phyloP scores from a whole-genome alignment of 2,797 vertebrate genomes.

The Acanthiza pusilla region DNA sequence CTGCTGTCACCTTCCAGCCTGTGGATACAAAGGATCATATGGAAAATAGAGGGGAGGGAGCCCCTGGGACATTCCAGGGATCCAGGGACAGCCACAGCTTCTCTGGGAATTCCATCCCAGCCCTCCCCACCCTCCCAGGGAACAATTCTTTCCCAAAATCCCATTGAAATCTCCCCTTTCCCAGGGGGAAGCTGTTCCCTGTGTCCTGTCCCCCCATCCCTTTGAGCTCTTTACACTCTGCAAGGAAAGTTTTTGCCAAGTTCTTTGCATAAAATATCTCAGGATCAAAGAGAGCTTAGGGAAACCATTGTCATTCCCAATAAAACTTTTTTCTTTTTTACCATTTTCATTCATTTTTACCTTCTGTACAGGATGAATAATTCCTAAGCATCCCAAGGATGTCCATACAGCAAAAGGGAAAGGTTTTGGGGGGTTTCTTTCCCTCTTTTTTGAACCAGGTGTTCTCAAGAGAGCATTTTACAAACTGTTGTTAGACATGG shows the following conservation, averaged over 20 bases:
- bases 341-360: background rate
- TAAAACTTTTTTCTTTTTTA: fast-evolving
- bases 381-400: background rate
- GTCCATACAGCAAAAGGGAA: background rate
- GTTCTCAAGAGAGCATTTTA: background rate
- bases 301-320: background rate
- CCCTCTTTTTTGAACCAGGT: background rate
- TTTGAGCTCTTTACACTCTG: background rate
- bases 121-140: background rate
- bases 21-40: fast-evolving
- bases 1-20: background rate
- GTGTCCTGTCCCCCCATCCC: background rate
- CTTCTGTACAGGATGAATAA: background rate
- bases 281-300: background rate
- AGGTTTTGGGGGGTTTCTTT: fast-evolving
- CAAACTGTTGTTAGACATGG: background rate
- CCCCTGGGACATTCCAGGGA: background rate
- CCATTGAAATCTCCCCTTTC: background rate
- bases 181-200: background rate
- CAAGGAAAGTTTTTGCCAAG: background rate
- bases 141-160: too few species aligned
- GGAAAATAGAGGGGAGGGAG: background rate
- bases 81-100: too few species aligned
- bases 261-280: background rate
- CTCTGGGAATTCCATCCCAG: too few species aligned